A percentile compares a stretch with the other conserved stretches of the same genome.
phyloP scores from a whole-genome alignment of 2,113 vertebrate genomes.

The Trichomycterus rosablanca region DNA sequence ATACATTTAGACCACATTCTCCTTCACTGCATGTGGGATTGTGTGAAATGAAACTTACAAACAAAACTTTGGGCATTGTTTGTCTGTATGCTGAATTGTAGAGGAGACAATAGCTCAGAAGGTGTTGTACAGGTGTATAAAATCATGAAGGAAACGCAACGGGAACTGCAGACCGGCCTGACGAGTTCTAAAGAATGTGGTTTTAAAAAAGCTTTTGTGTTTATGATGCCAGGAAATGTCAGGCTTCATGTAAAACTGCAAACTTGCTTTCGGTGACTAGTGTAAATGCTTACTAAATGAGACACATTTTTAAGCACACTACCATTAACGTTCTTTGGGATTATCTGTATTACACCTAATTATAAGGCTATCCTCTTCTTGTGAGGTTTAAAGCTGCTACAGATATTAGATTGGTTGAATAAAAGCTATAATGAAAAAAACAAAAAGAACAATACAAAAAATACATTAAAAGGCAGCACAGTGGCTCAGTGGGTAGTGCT shows the following conservation, averaged over 20 bases:
- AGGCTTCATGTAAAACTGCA: not conserved
- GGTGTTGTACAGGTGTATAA: conserved; percentile 5
- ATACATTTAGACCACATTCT: not conserved
- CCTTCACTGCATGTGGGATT: not conserved
- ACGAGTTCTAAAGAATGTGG: conserved; percentile 39
- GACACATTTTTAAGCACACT: too few relatives aligned
- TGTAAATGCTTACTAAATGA: too few relatives aligned
- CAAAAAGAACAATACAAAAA: too few relatives aligned
- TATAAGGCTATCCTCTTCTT: too few relatives aligned
- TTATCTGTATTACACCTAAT: too few relatives aligned
- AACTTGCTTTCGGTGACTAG: too few relatives aligned
- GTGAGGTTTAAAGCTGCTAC: too few relatives aligned
- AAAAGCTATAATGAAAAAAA: too few relatives aligned
- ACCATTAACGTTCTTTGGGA: too few relatives aligned
- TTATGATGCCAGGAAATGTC: conserved; percentile 2
- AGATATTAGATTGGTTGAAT: too few relatives aligned
- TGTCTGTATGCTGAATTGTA: not conserved
- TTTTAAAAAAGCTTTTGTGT: not conserved
- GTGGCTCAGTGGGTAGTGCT: too few relatives aligned
- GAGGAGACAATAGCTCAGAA: not conserved
- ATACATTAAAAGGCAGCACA: too few relatives aligned
- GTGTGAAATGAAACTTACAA: not conserved
- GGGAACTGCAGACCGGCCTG: conserved; percentile 16
- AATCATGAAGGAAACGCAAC: conserved; percentile 13
- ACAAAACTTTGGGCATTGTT: not conserved